Percentiles rank a stretch among this genome's conserved stretches.
Conservation (phyloP, 2,797 vertebrate genomes). For the Brachyalestes nurse region DNA sequence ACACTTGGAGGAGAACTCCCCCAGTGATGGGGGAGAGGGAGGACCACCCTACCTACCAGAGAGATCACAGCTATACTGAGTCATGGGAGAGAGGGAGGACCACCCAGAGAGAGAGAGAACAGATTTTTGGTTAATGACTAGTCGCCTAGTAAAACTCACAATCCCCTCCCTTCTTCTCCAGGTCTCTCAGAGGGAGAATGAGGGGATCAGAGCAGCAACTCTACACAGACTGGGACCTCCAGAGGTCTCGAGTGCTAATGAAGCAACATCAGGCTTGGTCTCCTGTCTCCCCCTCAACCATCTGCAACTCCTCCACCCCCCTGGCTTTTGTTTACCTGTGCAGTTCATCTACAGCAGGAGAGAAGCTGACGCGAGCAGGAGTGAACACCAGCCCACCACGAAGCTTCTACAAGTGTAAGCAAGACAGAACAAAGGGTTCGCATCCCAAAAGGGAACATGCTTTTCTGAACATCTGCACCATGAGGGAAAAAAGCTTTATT, state of each 20-base stretch:
- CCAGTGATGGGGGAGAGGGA: no score
- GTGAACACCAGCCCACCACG: neutral
- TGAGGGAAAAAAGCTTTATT: no score
- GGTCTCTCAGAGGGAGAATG: neutral
- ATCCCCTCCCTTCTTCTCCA: no score
- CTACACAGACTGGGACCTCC: neutral
- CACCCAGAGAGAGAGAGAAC: no score
- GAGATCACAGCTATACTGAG: no score
- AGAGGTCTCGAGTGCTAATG: neutral
- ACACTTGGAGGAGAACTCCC: no score
- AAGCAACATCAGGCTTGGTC: neutral
- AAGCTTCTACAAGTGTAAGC: neutral
- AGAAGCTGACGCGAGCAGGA: neutral
- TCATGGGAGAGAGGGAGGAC: no score
- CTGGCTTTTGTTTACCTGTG: constrained; percentile 2
- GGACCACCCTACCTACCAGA: no score
- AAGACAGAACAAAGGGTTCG: neutral
- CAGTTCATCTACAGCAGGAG: constrained; percentile 6
- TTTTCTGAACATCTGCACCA: neutral
- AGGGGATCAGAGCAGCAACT: neutral
- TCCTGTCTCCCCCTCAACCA: neutral
- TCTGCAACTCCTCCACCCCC: neutral
- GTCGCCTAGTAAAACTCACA: no score
- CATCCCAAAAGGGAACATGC: neutral
- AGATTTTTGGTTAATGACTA: no score